phyloP scores from a whole-genome alignment of 2,797 vertebrate genomes.

The Alexandromys oeconomus region DNA sequence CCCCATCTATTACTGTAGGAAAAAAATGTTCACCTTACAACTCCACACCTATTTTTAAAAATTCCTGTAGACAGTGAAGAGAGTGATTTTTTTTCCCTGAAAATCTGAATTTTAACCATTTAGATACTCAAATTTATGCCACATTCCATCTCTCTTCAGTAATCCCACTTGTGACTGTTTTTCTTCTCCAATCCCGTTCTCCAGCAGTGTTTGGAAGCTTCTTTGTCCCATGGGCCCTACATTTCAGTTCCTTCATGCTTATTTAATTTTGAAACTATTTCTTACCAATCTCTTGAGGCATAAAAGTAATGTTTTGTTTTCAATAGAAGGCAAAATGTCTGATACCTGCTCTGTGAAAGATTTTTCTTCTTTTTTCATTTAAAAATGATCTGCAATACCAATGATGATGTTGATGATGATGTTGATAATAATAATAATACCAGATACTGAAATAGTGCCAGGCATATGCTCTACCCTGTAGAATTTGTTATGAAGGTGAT shows the following conservation, averaged over 20 bases:
- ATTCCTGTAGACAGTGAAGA: background rate
- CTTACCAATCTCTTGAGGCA: conserved; percentile 53
- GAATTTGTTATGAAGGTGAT: background rate
- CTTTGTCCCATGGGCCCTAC: conserved; percentile 47
- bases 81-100: background rate
- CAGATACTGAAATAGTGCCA: conserved; percentile 14
- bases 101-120: conserved; percentile 48
- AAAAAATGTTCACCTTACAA: background rate
- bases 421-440: background rate
- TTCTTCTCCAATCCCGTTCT: background rate
- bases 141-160: conserved; percentile 50
- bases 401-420: background rate
- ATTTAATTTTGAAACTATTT: conserved; percentile 64
- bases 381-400: conserved; percentile 42
- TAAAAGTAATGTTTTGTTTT: conserved; percentile 51
- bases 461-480: background rate
- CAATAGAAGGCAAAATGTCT: conserved; percentile 58
- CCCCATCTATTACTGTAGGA: background rate
- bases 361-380: background rate
- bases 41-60: background rate
- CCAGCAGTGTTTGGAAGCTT: conserved; percentile 65
- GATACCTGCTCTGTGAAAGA: conserved; percentile 37
- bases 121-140: conserved; percentile 42
- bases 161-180: conserved; percentile 27
- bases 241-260: conserved; percentile 59